These are phyloP conservation scores for Ennomos quercinarius DNA, from an alignment of 2,888 invertebrate genomes.

Conservation along the genomic window DNA sequence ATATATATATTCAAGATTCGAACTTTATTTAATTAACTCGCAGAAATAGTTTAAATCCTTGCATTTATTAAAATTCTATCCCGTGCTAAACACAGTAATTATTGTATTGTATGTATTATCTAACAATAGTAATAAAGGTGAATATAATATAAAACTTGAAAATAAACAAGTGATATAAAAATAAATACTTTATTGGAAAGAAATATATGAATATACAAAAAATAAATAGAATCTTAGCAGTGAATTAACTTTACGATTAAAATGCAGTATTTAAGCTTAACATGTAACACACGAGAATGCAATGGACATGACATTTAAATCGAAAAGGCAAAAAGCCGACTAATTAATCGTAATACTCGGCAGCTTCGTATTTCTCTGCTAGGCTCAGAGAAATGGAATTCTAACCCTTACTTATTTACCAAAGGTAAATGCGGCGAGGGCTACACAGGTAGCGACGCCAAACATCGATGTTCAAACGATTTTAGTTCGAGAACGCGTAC, in stretches of 20 bases:
- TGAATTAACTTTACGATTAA: slow-evolving; percentile 39
- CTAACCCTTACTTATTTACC: slow-evolving; percentile 57
- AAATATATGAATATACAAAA: slow-evolving; percentile 69
- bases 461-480: slow-evolving; percentile 25
- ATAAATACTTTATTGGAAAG: slow-evolving; percentile 51
- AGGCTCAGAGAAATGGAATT: slow-evolving; percentile 77
- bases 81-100: not conserved
- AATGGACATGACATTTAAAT: slow-evolving; percentile 22
- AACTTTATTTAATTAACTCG: too few relatives aligned
- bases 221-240: slow-evolving; percentile 71
- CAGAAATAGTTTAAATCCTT: too few relatives aligned
- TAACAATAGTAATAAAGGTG: slow-evolving; percentile 14
- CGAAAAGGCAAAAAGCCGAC: slow-evolving; percentile 30
- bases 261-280: slow-evolving; percentile 46
- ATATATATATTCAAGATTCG: too few relatives aligned
- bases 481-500: slow-evolving; percentile 34
- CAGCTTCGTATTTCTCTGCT: slow-evolving; percentile 82
- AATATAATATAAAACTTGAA: too few relatives aligned
- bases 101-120: slow-evolving; percentile 15
- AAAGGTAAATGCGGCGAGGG: slow-evolving; percentile 47
- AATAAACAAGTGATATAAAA: slow-evolving; percentile 34
- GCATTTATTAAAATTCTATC: too few relatives aligned
- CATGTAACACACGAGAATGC: slow-evolving; percentile 42
- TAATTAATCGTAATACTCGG: slow-evolving; percentile 40
- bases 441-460: slow-evolving; percentile 37